Evolutionary conservation across 2,888 invertebrate genomes (phyloP).

Genomic region (Suillia variegata): DNA sequence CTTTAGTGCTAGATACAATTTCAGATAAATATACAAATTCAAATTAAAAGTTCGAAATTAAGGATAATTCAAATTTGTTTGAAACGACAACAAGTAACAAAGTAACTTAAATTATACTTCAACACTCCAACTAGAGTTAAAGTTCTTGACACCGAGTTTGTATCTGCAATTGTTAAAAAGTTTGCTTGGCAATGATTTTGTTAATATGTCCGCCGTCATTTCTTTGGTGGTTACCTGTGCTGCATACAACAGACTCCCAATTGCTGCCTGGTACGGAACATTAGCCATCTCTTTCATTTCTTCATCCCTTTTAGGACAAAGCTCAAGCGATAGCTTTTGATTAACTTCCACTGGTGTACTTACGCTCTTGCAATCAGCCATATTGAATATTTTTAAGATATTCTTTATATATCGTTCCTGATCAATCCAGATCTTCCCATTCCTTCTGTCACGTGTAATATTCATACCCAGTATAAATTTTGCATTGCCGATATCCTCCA

Average conservation of each 20-base stretch:
- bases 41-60: too few species aligned
- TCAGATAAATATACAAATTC: too few species aligned
- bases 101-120: not conserved
- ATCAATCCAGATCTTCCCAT: not conserved
- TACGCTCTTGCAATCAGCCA: slow-evolving; percentile 23
- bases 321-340: slow-evolving; percentile 21
- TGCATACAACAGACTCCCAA: slow-evolving; percentile 25
- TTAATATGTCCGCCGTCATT: slow-evolving; percentile 15
- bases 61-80: too few species aligned
- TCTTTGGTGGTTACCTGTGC: slow-evolving; percentile 23
- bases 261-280: slow-evolving; percentile 27
- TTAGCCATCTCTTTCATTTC: slow-evolving; percentile 26
- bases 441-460: not conserved
- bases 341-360: slow-evolving; percentile 26
- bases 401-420: too few species aligned
- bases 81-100: not conserved
- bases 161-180: too few species aligned
- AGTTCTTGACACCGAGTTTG: not conserved
- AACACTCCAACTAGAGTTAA: too few species aligned
- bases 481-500: not conserved
- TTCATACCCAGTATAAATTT: not conserved
- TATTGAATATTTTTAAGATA: slow-evolving; percentile 21
- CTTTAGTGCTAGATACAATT: too few species aligned
- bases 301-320: slow-evolving; percentile 26
- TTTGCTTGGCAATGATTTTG: not conserved